Base-by-base conservation (phyloP, 2,113 vertebrate species). In the Rissa tridactyla region DNA sequence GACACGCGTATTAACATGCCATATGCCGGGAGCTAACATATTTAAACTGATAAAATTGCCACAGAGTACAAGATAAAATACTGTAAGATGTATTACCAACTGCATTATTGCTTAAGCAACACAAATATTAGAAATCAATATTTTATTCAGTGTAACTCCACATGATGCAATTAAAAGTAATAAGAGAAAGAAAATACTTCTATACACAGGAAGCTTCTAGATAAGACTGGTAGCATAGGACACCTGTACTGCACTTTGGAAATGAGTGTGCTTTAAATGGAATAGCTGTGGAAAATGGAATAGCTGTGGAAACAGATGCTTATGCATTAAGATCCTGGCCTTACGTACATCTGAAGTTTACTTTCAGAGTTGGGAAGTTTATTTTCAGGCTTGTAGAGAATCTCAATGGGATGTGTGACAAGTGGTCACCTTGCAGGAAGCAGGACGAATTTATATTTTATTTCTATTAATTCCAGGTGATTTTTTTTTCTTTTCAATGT, bases 381-480 rank as follows among this genome's bases (percentile, higher is more conserved):
- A 70, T 80, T 95, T 92, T 68, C 62, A 92, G 68, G 46, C 58
- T 78, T 83, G n/a, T 36, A 34, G 62, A 36, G 72, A 84, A 49
- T 92, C 65, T 93, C 38, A 64, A 2, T 57, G 52, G 83, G 71
- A 57, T 49, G 8, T 57, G 52, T 91, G 90, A 88, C 58, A 92
- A 94, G 80, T 76, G 77, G 47, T 92, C 88, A 95, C 92, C 71
- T 92, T 94, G 85, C 54, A 70, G 71, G 65, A 85, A 57, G 40
- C 47, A 76, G 47, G 27, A 49, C 10, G 42, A 86, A 91, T 88
- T 94, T 84, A 32, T 22, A 69, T 84, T 84, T 88, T 77, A 49
- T 10, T 88, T 81, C 13, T 29, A 2, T 70, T 86, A 60, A 89
- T 90, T 92, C 44, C 36, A 49, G 8, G 47, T 51, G 17, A 17